Evolutionary conservation across 2,113 vertebrate species (phyloP), one percentile per base, ranked within the genome.

Genomic region (Apeltes quadracus): DNA sequence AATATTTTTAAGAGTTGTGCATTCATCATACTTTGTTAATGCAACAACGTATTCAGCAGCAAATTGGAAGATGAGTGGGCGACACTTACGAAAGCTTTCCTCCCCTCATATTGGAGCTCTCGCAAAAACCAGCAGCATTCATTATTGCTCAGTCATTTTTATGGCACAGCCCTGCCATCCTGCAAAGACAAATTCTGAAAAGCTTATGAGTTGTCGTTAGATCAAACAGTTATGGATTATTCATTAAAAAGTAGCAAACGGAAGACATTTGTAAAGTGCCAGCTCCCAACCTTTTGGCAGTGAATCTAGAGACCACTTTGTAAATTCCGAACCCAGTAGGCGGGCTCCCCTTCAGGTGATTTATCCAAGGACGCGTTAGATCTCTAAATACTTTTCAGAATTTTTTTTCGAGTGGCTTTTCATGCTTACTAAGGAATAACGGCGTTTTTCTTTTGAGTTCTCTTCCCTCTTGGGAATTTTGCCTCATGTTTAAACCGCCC

Each of bases 151-250:
- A 27, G 67, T 78, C 18, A 66, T 81, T 78, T 83, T 82, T 77
- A 84, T 76, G 76, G 75, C 66, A 39, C 22, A 68, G 39, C 38
- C 22, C 59, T 59, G 62, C 48, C 76, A 66, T 68, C 69, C n/a
- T 61, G 79, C 76, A 63, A 25, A 78, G 64, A 53, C 32, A 9
- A 15, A 61, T 72, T 74, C 55, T 51, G 71, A 76, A 78, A 85
- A 76, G 75, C 77, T 77, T 23, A 59, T 46, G 69, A 72, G 79
- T 81, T 79, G 61, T 80, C 76, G 78, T 76, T 72, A 72, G 78
- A 84, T 75, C 72, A 85, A 86, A 89, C 64, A 39, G 27, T 76
- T 84, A 81, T 72, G 61, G 79, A 82, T 84, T 86, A 78, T 83
- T 74, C 79, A 87, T 83, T 82, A 66, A 83, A 82, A 44, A 70